A percentile compares a stretch with the other conserved stretches of the same genome.
phyloP scores from a whole-genome alignment of 2,888 invertebrate genomes.

The Leptopterna dolabrata region DNA sequence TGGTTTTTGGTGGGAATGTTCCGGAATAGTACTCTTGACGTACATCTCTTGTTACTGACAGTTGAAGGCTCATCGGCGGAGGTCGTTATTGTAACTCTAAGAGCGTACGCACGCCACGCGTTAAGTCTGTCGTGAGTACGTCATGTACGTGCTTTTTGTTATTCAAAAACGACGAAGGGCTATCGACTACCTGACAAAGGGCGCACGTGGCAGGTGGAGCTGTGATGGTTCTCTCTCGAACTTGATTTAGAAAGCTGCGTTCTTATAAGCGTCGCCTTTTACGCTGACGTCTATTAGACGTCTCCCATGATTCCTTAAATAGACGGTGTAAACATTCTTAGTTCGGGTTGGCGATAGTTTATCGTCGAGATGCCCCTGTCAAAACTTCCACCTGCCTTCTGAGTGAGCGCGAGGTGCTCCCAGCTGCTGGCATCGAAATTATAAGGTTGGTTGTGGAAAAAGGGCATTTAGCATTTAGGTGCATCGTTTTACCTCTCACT shows the following conservation, averaged over 20 bases:
- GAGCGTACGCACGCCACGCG: neutral
- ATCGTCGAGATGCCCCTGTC: neutral
- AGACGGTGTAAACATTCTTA: neutral
- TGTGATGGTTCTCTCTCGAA: neutral
- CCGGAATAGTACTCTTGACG: neutral
- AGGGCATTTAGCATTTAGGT: neutral
- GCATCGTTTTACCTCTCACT: neutral
- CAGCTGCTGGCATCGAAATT: neutral
- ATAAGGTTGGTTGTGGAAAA: neutral
- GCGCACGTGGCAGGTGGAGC: conserved; percentile 20
- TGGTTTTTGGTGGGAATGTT: neutral
- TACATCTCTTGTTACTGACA: neutral
- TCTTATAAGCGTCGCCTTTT: neutral
- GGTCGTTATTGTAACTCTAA: neutral
- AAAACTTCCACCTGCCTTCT: conserved; percentile 6
- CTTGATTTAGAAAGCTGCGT: neutral
- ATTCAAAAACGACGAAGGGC: conserved; percentile 40
- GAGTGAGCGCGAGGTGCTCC: neutral
- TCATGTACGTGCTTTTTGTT: conserved; percentile 14
- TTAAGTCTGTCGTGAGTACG: neutral
- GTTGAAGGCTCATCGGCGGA: neutral
- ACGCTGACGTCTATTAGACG: conserved; percentile 4
- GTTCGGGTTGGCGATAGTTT: neutral
- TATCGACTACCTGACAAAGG: conserved; percentile 6
- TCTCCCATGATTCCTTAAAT: neutral